Evolutionary conservation across 2,113 vertebrate species (phyloP), one percentile per base, ranked within the genome.

Genomic region (Gorsachius goisagi): DNA sequence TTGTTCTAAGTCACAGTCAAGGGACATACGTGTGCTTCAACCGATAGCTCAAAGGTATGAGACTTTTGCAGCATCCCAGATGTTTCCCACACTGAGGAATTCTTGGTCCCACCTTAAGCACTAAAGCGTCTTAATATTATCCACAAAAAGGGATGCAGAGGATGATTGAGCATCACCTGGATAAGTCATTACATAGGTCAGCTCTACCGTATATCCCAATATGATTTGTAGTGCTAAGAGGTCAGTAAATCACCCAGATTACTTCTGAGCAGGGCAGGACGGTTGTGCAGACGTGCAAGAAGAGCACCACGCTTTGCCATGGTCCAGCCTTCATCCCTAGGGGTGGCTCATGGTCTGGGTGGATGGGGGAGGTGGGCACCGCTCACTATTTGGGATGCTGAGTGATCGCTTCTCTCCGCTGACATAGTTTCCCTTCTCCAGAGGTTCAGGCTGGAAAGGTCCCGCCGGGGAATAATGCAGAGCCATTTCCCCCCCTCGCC

Each of bases 311-410:
- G 5, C 22, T 56, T 52, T 37, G 58, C 35, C 64, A 37, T 0
- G 0, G 30, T 44, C 32, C 44, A 5, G 22, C 58, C 58, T 50
- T 16, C 62, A 41, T 49, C 47, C 55, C 35, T 24, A 23, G 35
- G 77, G 41, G 37, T 0, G 4, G 15, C 39, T 49, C 0, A 0
- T 33, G 33, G 11, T 18, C 53, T 27, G 55, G n/a, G 62, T 7
- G 2, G 47, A 6, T 20, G n/a, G 11, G 17, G 16, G 5, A 67
- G 30, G 21, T 49, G 26, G 47, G 69, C 22, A 37, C 30, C 1
- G 1, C 64, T 71, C 2, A 0, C n/a, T 58, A 2, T 37, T 44
- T 50, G 58, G 50, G 32, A 35, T 64, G 50, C 58, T 41, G 49
- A 84, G 49, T 3, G 2, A 20, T 26, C 0, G 2, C 24, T 41